These are phyloP conservation scores for Fragum fragum DNA, from an alignment of 2,888 invertebrate species.

Conservation along the genomic window DNA sequence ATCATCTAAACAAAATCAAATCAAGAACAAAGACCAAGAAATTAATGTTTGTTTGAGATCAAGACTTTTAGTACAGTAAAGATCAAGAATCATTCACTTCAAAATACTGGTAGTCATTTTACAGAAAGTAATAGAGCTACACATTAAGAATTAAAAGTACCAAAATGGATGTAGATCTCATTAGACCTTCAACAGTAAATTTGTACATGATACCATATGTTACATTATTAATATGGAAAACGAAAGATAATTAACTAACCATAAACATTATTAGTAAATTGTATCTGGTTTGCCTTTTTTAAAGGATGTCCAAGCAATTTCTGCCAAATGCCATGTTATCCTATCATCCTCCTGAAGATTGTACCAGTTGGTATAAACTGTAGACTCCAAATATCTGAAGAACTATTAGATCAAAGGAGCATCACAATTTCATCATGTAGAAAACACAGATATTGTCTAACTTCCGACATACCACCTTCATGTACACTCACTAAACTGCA, in stretches of 20 bases:
- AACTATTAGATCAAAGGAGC: neutral
- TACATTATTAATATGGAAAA: neutral
- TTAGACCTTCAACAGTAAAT: no score
- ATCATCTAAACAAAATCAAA: neutral
- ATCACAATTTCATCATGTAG: neutral
- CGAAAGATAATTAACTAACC: conserved; percentile 1
- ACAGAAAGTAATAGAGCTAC: no score
- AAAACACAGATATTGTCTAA: neutral
- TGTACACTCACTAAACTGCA: conserved; percentile 21
- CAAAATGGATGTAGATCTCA: no score
- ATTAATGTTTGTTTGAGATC: no score
- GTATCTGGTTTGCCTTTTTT: neutral
- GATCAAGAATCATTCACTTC: no score
- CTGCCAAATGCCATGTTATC: neutral
- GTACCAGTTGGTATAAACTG: neutral
- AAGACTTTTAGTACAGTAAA: no score
- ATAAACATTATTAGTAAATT: conserved; percentile 9
- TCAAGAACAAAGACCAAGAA: neutral
- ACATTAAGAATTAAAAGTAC: no score
- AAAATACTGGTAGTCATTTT: no score
- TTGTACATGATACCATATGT: neutral
- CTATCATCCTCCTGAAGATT: no score
- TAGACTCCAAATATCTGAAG: neutral
- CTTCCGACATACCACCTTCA: neutral
- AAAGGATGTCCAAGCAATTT: neutral